A percentile compares a stretch with the other conserved stretches of the same genome.
Evolutionary conservation across 1,140 invertebrate species (phyloP).

Genomic region (Panonychus citri): DNA sequence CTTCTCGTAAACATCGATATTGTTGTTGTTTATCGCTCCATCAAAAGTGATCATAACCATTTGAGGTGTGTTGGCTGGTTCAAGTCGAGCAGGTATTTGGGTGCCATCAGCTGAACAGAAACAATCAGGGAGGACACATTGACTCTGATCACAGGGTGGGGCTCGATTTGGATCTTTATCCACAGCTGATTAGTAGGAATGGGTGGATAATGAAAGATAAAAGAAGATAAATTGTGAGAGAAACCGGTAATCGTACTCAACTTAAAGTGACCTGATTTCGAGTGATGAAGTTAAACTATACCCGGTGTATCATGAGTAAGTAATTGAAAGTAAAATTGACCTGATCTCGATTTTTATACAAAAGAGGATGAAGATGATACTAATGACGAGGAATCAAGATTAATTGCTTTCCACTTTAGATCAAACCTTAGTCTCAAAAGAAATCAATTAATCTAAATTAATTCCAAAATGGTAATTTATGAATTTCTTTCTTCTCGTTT

Average conservation of each 20-base stretch:
- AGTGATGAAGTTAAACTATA: too few relatives aligned
- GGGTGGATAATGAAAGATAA: too few relatives aligned
- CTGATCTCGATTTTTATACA: background rate
- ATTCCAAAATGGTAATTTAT: too few relatives aligned
- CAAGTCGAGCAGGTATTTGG: slow-evolving; percentile 21
- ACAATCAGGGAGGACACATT: slow-evolving; percentile 76
- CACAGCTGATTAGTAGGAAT: background rate
- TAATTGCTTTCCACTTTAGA: too few relatives aligned
- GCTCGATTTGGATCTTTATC: slow-evolving; percentile 82
- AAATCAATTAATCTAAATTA: too few relatives aligned
- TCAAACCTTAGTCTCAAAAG: too few relatives aligned
- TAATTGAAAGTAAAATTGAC: too few relatives aligned
- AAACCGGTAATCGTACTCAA: too few relatives aligned
- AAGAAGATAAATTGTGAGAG: too few relatives aligned
- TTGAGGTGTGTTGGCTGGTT: slow-evolving; percentile 38
- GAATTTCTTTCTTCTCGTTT: too few relatives aligned
- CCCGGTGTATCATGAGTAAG: too few relatives aligned
- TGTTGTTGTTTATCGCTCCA: slow-evolving; percentile 88
- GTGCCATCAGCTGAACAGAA: slow-evolving; percentile 73
- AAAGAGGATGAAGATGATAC: background rate
- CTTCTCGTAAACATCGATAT: slow-evolving; percentile 80
- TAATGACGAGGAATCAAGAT: background rate
- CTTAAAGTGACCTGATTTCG: too few relatives aligned
- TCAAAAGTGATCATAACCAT: slow-evolving; percentile 94
- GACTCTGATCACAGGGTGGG: slow-evolving; percentile 58